Conservation (phyloP, 2,113 vertebrate species). For the Campylomormyrus numenius region DNA sequence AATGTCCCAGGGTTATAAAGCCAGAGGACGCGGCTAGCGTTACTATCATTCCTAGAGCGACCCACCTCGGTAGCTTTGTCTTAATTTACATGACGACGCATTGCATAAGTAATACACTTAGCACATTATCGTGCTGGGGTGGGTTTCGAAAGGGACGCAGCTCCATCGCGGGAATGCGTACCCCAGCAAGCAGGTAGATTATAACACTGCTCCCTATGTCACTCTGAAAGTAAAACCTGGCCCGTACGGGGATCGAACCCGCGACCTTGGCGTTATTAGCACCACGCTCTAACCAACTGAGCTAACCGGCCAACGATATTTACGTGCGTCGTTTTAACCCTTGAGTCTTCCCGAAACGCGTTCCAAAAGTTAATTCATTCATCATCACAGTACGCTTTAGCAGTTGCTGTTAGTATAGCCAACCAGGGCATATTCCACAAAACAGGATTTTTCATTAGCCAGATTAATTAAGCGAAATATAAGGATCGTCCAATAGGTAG, state of each 20-base stretch:
- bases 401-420: not conserved
- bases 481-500: not conserved
- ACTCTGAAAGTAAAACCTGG: not conserved
- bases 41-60: not conserved
- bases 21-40: not conserved
- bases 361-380: not conserved
- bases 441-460: not conserved
- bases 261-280: slow-evolving; percentile 47
- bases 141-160: not conserved
- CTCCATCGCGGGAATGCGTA: not conserved
- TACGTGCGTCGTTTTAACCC: no score
- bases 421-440: not conserved
- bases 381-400: not conserved
- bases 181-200: not conserved
- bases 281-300: slow-evolving; percentile 47
- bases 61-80: not conserved
- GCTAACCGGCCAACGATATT: slow-evolving; percentile 3
- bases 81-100: not conserved
- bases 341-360: no score
- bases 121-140: not conserved
- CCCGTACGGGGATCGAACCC: slow-evolving; percentile 44
- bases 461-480: not conserved
- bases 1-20: not conserved
- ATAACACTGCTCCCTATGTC: not conserved
- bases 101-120: not conserved